Evolutionary conservation across 30 jellyfish, hydroid and myxozoan species (phyloP).

Genomic region (Turritopsis dohrnii): DNA sequence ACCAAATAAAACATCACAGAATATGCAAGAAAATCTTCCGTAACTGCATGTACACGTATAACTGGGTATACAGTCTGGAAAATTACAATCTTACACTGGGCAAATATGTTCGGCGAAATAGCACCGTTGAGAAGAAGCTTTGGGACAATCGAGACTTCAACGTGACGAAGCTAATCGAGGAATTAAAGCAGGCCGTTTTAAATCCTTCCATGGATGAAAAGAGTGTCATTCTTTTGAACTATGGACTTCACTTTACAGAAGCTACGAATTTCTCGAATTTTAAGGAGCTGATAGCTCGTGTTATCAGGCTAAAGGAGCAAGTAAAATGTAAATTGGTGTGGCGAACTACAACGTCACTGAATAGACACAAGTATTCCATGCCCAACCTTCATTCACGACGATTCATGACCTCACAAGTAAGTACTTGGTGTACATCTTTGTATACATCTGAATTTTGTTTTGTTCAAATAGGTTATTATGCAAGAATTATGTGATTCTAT

Average conservation of each 20-base stretch:
- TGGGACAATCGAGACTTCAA: slow-evolving; percentile 60
- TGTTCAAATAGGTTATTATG: no score
- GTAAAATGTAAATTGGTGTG: slow-evolving; percentile 56
- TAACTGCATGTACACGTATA: slow-evolving; percentile 65
- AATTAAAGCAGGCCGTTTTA: slow-evolving; percentile 64
- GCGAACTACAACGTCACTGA: slow-evolving; percentile 87
- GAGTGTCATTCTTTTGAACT: slow-evolving; percentile 68
- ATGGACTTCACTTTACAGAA: slow-evolving; percentile 87
- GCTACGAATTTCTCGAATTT: slow-evolving; percentile 65
- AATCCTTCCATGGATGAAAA: slow-evolving; percentile 78
- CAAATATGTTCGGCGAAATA: slow-evolving; percentile 69
- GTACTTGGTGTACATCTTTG: not conserved
- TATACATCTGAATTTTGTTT: no score
- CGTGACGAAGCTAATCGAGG: slow-evolving; percentile 44
- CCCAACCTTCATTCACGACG: slow-evolving; percentile 92
- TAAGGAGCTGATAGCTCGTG: slow-evolving; percentile 43
- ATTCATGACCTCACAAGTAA: slow-evolving; percentile 86
- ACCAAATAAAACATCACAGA: slow-evolving; percentile 55
- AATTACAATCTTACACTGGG: slow-evolving; percentile 61
- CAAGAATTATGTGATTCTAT: no score
- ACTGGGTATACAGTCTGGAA: slow-evolving; percentile 89
- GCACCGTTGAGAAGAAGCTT: slow-evolving; percentile 48
- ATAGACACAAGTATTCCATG: slow-evolving; percentile 79
- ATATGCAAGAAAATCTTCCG: slow-evolving; percentile 54
- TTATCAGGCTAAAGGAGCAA: slow-evolving; percentile 30